Evolutionary conservation across 2,888 invertebrate genomes (phyloP), one percentile per base, ranked within the genome.

Genomic region (Empis stercorea): DNA sequence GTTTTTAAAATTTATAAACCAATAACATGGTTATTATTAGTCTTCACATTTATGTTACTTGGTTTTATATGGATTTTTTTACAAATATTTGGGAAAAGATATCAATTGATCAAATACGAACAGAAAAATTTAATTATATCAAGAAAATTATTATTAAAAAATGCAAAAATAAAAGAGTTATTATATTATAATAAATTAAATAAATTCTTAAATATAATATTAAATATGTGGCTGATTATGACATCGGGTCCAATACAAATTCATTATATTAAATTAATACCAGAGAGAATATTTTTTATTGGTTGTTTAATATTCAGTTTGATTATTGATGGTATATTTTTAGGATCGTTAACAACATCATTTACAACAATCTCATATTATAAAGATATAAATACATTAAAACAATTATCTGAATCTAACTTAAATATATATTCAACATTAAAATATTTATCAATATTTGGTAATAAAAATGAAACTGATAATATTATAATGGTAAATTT

Each of bases 301-400:
- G 47, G 57, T 4, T 62, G 61, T 44, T 51, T 73, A 11, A 43
- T 71, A 4, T 63, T 68, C 36, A 66, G 65, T 30, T 54, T 73
- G 2, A 69, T 72, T 3, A 56, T 71, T 17, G 59, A 61, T n/a
- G 56, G 57, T 32, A 52, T 52, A 36, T 58, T 58, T 52, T 57
- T 58, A 55, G 72, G 72, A 10, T 63, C 64, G 13, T 56, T 74
- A 40, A 64, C 71, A 38, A 68, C 63, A 36, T 68, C 70, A 4
- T 71, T 68, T 50, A 66, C 68, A 30, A 64, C 62, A 16, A 61
- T 61, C 30, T 61, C 64, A 11, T 70, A 67, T 56, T 71, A 68
- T 52, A 59, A 63, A 1, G 70, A 73, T 39, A 68, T 75, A 13
- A 55, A 70, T 40, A 70, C 64, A 5, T 52, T 74, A 10, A 56